Base-by-base conservation (phyloP, 2,888 invertebrate genomes). In the Melanostoma mellinum region DNA sequence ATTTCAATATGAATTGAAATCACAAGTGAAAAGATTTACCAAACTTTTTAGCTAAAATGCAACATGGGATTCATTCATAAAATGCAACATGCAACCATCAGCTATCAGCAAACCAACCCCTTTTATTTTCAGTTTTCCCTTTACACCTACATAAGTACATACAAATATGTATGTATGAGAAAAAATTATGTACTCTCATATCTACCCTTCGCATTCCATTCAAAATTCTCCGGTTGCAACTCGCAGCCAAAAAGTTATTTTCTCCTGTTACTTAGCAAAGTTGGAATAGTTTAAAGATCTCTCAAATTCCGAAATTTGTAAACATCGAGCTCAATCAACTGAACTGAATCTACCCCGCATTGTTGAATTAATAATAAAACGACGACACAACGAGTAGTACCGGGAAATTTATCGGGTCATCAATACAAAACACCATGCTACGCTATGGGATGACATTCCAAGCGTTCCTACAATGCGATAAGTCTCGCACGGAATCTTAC, bases 241-340 rank as follows among this genome's bases (percentile, higher is more conserved):
- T 60, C 67, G 65, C 71, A 48, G 35, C 71, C 60, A 71, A 61
- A 84, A 75, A 58, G 63, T 85, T 80, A 79, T 85, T 85, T 85
- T 85, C 85, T 63, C 85, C 85, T 85, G 85, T 79, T 85, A 85
- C 85, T 80, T 48, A 68, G 76, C 79, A 74, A 60, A 68, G 63
- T 80, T 80, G 60, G 76, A 85, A 85, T 85, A 85, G 72, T 79
- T 85, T 68, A 73, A 85, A 72, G 80, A 85, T 80, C 63, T 61
- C 71, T 80, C 58, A 50, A 75, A 85, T 85, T 80, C 85, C 85
- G 71, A 71, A 61, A 61, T 6, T 36, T 30, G 35, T 10, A 50
- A 55, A 5, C 36, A 60, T 3, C 36, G 36, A 61, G 40, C 61
- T 48, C 56, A 44, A 8, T 40, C 33, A 20, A 5, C 4, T 44